Percentiles rank a stretch among this genome's conserved stretches.
Evolutionary conservation across 2,797 vertebrate genomes (phyloP).

Genomic region (Centropyge bicolor): DNA sequence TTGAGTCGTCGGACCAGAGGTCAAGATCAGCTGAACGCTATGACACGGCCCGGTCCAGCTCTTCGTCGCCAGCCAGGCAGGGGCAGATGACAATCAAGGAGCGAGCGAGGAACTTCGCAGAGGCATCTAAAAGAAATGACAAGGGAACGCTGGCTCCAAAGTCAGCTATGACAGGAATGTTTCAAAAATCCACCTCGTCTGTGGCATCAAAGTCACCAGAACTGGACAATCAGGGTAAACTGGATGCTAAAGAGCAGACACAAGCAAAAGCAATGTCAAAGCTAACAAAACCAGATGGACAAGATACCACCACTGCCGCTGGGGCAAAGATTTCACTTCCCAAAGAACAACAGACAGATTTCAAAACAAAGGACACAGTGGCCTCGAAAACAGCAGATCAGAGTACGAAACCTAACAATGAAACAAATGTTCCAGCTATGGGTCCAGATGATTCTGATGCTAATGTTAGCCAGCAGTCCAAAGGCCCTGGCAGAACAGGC

Average conservation of each 20-base stretch:
- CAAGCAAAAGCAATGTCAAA: slow-evolving; percentile 28
- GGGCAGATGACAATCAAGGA: slow-evolving; percentile 67
- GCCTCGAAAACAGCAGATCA: slow-evolving; percentile 27
- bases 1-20: slow-evolving; percentile 50
- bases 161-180: slow-evolving; percentile 52
- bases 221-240: slow-evolving; percentile 75
- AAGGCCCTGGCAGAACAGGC: slow-evolving; percentile 53
- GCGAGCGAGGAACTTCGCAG: slow-evolving; percentile 56
- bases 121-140: slow-evolving; percentile 7
- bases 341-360: slow-evolving; percentile 38
- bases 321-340: slow-evolving; percentile 23
- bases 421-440: slow-evolving; percentile 26
- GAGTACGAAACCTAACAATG: slow-evolving; percentile 11
- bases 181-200: slow-evolving; percentile 34
- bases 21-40: slow-evolving; percentile 64
- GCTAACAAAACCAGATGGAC: slow-evolving; percentile 66
- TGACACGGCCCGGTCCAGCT: slow-evolving; percentile 26
- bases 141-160: slow-evolving; percentile 35
- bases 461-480: slow-evolving; percentile 44
- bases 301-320: slow-evolving; percentile 13
- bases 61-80: slow-evolving; percentile 52
- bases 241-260: slow-evolving; percentile 47
- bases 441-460: slow-evolving; percentile 2
- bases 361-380: slow-evolving; percentile 35
- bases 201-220: slow-evolving; percentile 40